These are phyloP conservation scores for Gymnosoma rotundatum DNA, from an alignment of 2,888 invertebrate species.

Conservation along the genomic window DNA sequence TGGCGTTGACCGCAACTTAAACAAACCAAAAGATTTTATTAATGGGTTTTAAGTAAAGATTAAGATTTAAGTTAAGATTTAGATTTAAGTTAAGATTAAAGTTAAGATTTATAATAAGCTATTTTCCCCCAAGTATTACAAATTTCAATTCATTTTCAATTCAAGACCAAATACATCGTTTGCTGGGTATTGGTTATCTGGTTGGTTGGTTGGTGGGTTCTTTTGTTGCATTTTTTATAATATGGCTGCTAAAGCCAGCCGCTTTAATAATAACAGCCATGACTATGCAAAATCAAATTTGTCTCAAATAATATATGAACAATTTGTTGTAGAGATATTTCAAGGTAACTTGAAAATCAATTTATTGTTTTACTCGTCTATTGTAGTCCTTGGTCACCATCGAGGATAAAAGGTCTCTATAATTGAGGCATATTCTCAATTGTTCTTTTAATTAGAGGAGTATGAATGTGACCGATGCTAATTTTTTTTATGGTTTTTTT, in stretches of 20 bases:
- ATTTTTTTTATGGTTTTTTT: not conserved
- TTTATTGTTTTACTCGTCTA: conserved; percentile 2
- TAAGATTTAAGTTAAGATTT: too few species aligned
- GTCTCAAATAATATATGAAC: conserved; percentile 54
- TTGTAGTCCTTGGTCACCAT: conserved; percentile 5
- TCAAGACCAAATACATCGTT: too few species aligned
- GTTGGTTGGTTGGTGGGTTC: not conserved
- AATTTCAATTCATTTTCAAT: too few species aligned
- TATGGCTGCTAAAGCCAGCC: conserved; percentile 24
- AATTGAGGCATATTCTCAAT: conserved; percentile 64
- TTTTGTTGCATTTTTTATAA: conserved; percentile 42
- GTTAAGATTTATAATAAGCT: too few species aligned
- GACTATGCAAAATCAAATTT: conserved; percentile 62
- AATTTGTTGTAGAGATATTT: conserved; percentile 38
- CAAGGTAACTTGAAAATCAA: conserved; percentile 6
- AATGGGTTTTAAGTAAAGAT: too few species aligned
- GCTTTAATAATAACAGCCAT: conserved; percentile 28
- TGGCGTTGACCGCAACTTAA: too few species aligned
- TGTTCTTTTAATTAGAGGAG: conserved; percentile 62
- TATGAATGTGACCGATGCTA: conserved; percentile 19
- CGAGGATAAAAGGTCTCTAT: conserved; percentile 22
- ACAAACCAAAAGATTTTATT: too few species aligned
- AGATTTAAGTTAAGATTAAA: too few species aligned
- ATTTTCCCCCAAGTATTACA: too few species aligned
- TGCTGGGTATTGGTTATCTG: not conserved